Base-by-base conservation (phyloP, 1,140 invertebrate species). In the Drosophila pseudoobscura region DNA sequence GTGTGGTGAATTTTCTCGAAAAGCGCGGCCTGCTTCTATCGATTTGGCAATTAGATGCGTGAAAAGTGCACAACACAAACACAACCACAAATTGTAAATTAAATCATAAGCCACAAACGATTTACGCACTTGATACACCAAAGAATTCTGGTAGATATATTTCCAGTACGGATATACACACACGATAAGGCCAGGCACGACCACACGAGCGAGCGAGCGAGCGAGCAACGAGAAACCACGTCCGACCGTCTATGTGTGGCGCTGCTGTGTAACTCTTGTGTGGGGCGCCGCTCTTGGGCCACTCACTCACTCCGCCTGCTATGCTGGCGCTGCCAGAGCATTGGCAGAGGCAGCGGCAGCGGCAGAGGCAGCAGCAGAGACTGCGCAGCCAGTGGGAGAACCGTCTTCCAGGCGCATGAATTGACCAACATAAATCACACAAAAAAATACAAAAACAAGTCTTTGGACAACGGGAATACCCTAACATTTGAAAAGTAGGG, bases 231-330 rank as follows among this genome's bases (percentile, higher is more conserved):
- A 35, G 54, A 57, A 45, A 39, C 65, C 57, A 50, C 62, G 70
- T 61, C 43, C 82, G 55, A 87, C 84, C 83, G 82, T 82, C 83
- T 51, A 61, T 87, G 82, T 87, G 82, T 71, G 83, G 69, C 62
- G 75, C 61, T 75, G 83, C 78, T 88, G 53, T 87, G 78, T 78
- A 78, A 87, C 82, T 87, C 78, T 82, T 44, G 35, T 39, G 35
- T 68, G 60, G 63, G 74, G 83, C 66, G 74, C 64, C 52, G 43
- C 59, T 58, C 75, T 41, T 47, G 60, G 61, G 46, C 74, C 65
- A 50, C 31, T 53, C 73, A 41, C 78, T 77, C 73, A 66, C 60
- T 77, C 77, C 68, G 59, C 39, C 60, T 39, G 71, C 35, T 75
- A 75, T 75, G 71, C 53, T 75, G 53, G 71, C 53, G 66, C 64